A percentile compares a stretch with the other conserved stretches of the same genome.
Evolutionary conservation across 1,140 invertebrate species (phyloP).

Genomic region (Brachionus angularis): DNA sequence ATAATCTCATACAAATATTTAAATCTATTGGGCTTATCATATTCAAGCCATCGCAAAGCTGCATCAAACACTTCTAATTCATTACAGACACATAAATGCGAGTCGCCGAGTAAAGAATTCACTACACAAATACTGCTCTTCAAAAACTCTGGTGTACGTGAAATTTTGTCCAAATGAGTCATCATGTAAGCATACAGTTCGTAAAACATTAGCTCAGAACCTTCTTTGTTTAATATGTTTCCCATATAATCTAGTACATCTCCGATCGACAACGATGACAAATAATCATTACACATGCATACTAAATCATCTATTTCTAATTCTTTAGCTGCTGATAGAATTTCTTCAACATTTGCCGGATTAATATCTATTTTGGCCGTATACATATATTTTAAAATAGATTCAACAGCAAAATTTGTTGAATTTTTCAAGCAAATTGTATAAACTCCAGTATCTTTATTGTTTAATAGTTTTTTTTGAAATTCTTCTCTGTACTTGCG

Average conservation of each 20-base stretch:
- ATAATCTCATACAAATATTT: conserved; percentile 29
- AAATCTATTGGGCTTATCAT: conserved; percentile 22
- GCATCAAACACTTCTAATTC: conserved; percentile 46
- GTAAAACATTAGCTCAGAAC: conserved; percentile 43
- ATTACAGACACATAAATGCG: not conserved
- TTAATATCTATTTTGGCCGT: conserved; percentile 45
- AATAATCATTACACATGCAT: conserved; percentile 12
- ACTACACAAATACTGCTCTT: conserved; percentile 26
- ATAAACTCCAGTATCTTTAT: not conserved
- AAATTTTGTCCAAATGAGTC: conserved; percentile 42
- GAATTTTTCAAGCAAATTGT: conserved; percentile 45
- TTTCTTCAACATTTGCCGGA: conserved; percentile 38
- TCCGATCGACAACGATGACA: conserved; percentile 15
- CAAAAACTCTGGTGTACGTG: conserved; percentile 25
- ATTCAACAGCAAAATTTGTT: conserved; percentile 33
- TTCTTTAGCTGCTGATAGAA: conserved; percentile 42
- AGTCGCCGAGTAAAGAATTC: conserved; percentile 28
- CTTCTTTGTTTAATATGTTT: conserved; percentile 43
- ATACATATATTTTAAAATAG: conserved; percentile 45
- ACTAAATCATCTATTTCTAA: conserved; percentile 39
- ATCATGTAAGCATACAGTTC: conserved; percentile 41
- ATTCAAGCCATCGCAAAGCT: conserved; percentile 45
- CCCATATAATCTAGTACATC: conserved; percentile 32
- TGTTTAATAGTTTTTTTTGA: conserved; percentile 10
- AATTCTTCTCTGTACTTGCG: conserved; percentile 33